Base-by-base conservation (phyloP, 2,797 vertebrate genomes). In the Sebastes elongatus region DNA sequence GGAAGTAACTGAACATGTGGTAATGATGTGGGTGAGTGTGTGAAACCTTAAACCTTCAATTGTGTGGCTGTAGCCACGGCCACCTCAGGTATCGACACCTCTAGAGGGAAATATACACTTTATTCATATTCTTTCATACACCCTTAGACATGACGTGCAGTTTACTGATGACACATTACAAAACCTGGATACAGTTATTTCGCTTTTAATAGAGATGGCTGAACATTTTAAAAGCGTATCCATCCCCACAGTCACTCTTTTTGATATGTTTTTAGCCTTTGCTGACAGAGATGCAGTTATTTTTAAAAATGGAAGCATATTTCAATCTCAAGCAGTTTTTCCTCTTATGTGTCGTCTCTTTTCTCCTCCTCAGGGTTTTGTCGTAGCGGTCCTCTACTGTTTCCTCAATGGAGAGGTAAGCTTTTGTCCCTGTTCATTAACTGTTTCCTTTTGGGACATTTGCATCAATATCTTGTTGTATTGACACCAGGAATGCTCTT, bases 381-480 rank as follows among this genome's bases (percentile, higher is more conserved):
- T 99, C 84, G 98, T 99, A 25, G 98, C 98, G 25, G 97, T 99
- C 63, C 97, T 99, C 74, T 99, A 99, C 93, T 99, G 98, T 90
- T 99, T 99, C 94, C 95, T 99, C 87, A 99, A 99, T 32, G 98
- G 98, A 88, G 98, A 99, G 97, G 98, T 99, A 97, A 96, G 97
- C 2, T 52, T 38, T 33, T 35, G 32, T 66, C 2, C 20, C 70
- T 11, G 7, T 69, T 35, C 14, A 69, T n/a, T 2, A 49, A 55
- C 8, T 10, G 11, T 1, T 53, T 66, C 23, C 32, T 30, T 72
- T 38, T 16, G 1, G 60, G 4, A 35, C 3, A 18, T 1, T 5
- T 49, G 14, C 46, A 49, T 49, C 46, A 49, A 49, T 20, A 0
- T 20, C 46, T 49, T 49, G 46, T 49, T 16, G 7, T 3, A 20